Evolutionary conservation across 2,888 invertebrate species (phyloP).

Genomic region (Lingula anatina): DNA sequence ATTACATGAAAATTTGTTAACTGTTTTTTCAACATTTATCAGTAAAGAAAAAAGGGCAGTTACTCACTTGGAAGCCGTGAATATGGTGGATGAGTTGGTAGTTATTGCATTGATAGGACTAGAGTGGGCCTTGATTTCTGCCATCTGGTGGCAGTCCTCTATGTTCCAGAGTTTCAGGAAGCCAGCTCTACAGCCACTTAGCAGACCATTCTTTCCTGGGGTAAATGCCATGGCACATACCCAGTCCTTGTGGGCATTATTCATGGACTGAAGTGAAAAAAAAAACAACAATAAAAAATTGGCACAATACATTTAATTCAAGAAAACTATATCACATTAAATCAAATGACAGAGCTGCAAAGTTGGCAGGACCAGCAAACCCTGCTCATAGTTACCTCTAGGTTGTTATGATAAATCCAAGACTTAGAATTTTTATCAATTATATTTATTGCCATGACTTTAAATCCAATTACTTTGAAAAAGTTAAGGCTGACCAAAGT

Average conservation of each 20-base stretch:
- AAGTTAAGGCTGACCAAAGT: no score
- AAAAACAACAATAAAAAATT: background rate
- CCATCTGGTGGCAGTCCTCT: constrained; percentile 63
- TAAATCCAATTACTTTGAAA: no score
- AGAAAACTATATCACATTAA: no score
- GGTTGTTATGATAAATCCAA: no score
- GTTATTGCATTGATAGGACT: constrained; percentile 67
- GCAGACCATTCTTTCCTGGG: constrained; percentile 58
- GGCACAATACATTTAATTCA: background rate
- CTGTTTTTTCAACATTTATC: no score
- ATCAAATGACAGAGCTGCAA: no score
- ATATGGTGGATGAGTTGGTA: constrained; percentile 63
- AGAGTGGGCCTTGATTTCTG: constrained; percentile 66
- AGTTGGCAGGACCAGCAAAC: no score
- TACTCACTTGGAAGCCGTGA: constrained; percentile 79
- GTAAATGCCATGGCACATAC: constrained; percentile 68
- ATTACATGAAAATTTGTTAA: no score
- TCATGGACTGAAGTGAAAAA: constrained; percentile 58
- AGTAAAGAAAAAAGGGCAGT: no score
- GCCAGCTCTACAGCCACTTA: constrained; percentile 74
- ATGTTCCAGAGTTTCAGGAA: constrained; percentile 71
- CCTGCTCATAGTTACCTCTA: no score
- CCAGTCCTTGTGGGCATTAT: constrained; percentile 84
- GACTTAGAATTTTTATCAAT: no score
- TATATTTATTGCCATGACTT: no score